These are phyloP conservation scores for Myotis brandtii DNA, from an alignment of 2,113 vertebrate genomes.

Conservation along the genomic window DNA sequence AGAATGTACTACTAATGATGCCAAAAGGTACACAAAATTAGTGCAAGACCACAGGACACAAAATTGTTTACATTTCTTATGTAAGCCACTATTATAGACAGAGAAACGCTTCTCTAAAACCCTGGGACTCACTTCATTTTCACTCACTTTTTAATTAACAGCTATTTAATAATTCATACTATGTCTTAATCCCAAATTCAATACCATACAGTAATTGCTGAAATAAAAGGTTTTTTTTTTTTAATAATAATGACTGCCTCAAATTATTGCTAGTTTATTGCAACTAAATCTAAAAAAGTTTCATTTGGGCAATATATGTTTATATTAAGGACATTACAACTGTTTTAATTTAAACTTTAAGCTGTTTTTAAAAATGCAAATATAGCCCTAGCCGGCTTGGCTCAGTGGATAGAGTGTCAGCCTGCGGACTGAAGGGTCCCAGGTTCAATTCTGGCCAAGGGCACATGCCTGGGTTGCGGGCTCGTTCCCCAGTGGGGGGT, in stretches of 20 bases:
- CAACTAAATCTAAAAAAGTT: not conserved
- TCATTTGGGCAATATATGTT: not conserved
- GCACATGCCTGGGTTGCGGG: no score
- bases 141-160: not conserved
- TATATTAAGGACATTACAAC: not conserved
- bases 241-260: not conserved
- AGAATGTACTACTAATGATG: not conserved
- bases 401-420: no score
- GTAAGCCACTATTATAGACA: not conserved
- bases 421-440: no score
- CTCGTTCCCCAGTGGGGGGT: no score
- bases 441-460: no score
- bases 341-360: constrained; percentile 23
- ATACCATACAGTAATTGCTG: not conserved
- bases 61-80: not conserved
- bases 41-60: not conserved
- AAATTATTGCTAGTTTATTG: not conserved
- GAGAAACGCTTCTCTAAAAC: not conserved
- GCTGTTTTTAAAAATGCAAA: not conserved
- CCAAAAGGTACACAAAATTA: not conserved
- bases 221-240: not conserved
- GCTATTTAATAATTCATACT: not conserved
- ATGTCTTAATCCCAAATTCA: not conserved
- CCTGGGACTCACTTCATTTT: not conserved
- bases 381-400: not conserved